A percentile compares a stretch with the other conserved stretches of the same genome.
Conservation (phyloP, 2,888 invertebrate genomes). For the Amphiduros pacificus region DNA sequence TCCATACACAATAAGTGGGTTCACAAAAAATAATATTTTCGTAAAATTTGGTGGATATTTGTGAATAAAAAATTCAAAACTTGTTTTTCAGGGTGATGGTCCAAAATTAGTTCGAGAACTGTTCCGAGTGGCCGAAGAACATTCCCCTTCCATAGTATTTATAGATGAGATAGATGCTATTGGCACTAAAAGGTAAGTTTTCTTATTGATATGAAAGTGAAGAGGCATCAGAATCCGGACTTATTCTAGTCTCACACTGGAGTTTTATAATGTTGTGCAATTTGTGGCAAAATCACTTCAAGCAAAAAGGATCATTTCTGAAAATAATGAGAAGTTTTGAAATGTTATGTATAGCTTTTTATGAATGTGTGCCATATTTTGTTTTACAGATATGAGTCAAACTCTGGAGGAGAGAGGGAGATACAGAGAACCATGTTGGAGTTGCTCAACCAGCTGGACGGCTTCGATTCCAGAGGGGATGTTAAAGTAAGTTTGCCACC, state of each 20-base stretch:
- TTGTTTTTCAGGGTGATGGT: constrained; percentile 82
- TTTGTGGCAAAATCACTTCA: too few species aligned
- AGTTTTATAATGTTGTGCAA: too few species aligned
- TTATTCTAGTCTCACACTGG: too few species aligned
- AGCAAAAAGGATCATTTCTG: too few species aligned
- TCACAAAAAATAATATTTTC: too few species aligned
- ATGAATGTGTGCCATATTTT: neutral
- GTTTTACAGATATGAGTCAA: constrained; percentile 83
- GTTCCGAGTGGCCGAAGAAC: constrained; percentile 98
- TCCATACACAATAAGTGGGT: too few species aligned
- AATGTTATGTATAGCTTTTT: neutral
- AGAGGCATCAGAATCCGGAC: too few species aligned
- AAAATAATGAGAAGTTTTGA: too few species aligned
- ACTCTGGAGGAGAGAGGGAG: constrained; percentile 98
- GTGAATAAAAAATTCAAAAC: too few species aligned
- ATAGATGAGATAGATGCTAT: constrained; percentile 99
- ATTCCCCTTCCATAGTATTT: constrained; percentile 98
- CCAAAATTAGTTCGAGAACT: constrained; percentile 96
- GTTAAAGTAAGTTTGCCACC: constrained; percentile 80
- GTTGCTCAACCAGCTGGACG: constrained; percentile 95
- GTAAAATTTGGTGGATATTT: too few species aligned
- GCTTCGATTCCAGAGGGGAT: constrained; percentile 94
- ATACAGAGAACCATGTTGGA: constrained; percentile 99
- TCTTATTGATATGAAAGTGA: neutral
- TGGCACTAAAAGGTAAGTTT: constrained; percentile 78